These are phyloP conservation scores for Tenebrosternarchus preto DNA, from an alignment of 2,113 vertebrate species.

Conservation along the genomic window DNA sequence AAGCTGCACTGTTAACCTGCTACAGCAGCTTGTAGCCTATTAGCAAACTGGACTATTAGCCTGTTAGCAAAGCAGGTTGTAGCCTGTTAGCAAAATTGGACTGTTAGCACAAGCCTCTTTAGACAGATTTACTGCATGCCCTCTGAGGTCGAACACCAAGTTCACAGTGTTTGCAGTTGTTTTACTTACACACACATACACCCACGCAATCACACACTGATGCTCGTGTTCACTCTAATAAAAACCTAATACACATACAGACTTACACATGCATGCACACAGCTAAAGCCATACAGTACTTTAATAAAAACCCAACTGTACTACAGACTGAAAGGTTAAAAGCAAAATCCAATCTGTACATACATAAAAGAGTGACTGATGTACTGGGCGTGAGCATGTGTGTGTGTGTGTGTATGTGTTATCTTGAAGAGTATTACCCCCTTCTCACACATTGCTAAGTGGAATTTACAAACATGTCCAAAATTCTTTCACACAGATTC, in stretches of 20 bases:
- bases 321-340: slow-evolving; percentile 41
- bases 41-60: not conserved
- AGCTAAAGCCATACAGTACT: slow-evolving; percentile 7
- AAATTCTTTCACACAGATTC: slow-evolving; percentile 63
- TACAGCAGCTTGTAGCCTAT: no score
- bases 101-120: not conserved
- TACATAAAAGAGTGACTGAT: slow-evolving; percentile 54
- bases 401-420: slow-evolving; percentile 22
- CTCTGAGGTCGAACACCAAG: not conserved
- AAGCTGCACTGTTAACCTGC: no score
- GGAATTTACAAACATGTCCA: slow-evolving; percentile 63
- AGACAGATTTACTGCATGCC: not conserved
- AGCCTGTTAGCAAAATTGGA: not conserved
- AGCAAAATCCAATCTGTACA: slow-evolving; percentile 55
- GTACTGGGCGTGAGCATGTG: slow-evolving; percentile 19
- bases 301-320: slow-evolving; percentile 41
- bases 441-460: slow-evolving; percentile 54
- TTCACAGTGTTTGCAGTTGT: not conserved
- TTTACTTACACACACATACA: not conserved
- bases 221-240: not conserved
- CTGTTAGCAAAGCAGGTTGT: slow-evolving; percentile 2
- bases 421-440: not conserved
- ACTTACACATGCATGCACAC: not conserved
- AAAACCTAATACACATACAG: not conserved
- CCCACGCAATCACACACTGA: not conserved